Percentiles rank a stretch among this genome's conserved stretches.
phyloP scores from a whole-genome alignment of 2,113 vertebrate species.

The Aptenodytes forsteri region DNA sequence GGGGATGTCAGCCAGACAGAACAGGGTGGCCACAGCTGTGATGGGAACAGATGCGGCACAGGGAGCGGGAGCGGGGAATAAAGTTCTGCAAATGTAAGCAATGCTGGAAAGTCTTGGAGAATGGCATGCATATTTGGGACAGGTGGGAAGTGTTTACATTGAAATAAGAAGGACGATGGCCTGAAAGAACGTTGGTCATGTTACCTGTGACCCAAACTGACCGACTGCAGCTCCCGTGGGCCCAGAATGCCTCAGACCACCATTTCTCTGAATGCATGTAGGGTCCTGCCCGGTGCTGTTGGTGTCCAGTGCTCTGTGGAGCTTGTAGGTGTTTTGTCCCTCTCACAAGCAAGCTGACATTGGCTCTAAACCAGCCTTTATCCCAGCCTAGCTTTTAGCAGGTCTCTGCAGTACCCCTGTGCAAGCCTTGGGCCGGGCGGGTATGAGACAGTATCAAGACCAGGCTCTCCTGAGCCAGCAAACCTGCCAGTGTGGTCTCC shows the following conservation, averaged over 20 bases:
- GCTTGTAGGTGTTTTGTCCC: not conserved
- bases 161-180: slow-evolving; percentile 78
- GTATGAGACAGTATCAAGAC: not conserved
- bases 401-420: not conserved
- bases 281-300: not conserved
- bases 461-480: not conserved
- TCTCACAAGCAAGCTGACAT: not conserved
- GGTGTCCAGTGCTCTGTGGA: not conserved
- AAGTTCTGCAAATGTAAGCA: slow-evolving; percentile 78
- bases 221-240: not conserved
- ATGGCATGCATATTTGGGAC: slow-evolving; percentile 83
- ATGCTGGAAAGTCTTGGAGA: slow-evolving; percentile 82
- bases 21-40: slow-evolving; percentile 77
- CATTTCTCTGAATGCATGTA: not conserved
- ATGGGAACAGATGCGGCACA: slow-evolving; percentile 82
- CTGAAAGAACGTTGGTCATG: slow-evolving; percentile 68
- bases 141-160: slow-evolving; percentile 93
- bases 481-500: not conserved
- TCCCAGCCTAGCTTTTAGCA: not conserved
- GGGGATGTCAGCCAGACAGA: slow-evolving; percentile 66
- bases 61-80: slow-evolving; percentile 61
- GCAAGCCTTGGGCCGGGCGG: not conserved
- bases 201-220: slow-evolving; percentile 83
- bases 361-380: not conserved
- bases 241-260: not conserved